Percentiles rank a stretch among this genome's conserved stretches.
Conservation (phyloP, 2,888 invertebrate genomes). For the Microctonus hyperodae region DNA sequence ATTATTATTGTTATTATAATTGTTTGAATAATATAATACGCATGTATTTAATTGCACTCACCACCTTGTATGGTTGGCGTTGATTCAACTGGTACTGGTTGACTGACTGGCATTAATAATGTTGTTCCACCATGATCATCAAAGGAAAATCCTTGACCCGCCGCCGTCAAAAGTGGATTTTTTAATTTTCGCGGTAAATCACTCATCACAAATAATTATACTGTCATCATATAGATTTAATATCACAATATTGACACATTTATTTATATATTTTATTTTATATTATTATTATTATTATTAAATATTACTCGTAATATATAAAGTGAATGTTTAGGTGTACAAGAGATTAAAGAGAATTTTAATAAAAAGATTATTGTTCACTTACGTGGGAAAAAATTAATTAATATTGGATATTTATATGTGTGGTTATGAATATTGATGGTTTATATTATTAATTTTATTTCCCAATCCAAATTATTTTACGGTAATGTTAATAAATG, state of each 20-base stretch:
- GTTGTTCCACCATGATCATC: slow-evolving; percentile 79
- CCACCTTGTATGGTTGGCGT: not conserved
- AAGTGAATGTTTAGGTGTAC: too few species aligned
- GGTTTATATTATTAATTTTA: not conserved
- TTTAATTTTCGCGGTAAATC: slow-evolving; percentile 65
- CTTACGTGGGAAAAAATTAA: too few species aligned
- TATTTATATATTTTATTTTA: not conserved
- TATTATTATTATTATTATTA: too few species aligned
- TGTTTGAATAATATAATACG: not conserved
- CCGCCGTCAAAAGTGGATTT: slow-evolving; percentile 77
- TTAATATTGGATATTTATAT: too few species aligned
- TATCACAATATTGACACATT: not conserved
- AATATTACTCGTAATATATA: too few species aligned
- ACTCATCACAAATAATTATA: slow-evolving; percentile 49
- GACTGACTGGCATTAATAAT: slow-evolving; percentile 73
- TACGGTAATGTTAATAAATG: not conserved
- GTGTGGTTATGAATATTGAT: too few species aligned
- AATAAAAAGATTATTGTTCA: too few species aligned
- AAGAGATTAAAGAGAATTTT: too few species aligned
- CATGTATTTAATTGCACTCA: not conserved
- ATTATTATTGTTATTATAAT: too few species aligned
- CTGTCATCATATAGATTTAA: slow-evolving; percentile 29
- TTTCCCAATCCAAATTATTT: not conserved
- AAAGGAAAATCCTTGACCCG: slow-evolving; percentile 75
- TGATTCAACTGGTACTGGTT: slow-evolving; percentile 52